Evolutionary conservation across 2,888 invertebrate genomes (phyloP), one percentile per base, ranked within the genome.

Genomic region (Apodemia hepburni): DNA sequence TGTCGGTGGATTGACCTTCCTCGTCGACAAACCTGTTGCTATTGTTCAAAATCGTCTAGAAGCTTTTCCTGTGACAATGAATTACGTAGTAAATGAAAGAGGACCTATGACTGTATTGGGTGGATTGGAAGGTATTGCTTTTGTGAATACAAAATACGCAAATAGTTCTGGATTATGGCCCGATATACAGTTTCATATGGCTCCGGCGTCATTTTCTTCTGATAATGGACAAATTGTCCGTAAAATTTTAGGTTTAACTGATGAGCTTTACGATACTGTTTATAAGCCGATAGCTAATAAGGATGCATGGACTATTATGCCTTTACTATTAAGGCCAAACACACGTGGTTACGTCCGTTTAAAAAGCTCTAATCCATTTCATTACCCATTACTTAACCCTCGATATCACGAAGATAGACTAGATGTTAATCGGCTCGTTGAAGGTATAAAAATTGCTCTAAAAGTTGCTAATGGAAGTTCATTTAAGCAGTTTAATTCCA

Each of bases 151-250:
- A 0, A 95, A 94, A 67, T 96, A 94, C 71, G 97, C 97, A 0
- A 97, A 97, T 74, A 88, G 92, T 60, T 94, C 95, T 2, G 93
- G 95, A 1, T 93, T 95, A 67, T 97, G 96, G 94, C 98, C 98
- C 0, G 98, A 98, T 73, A 95, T 98, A 58, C 97, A 98, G 74
- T 96, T 98, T 73, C 98, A 98, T 76, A 97, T 98, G 95, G 97
- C 97, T 2, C 97, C 98, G 0, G 97, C 98, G 0, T 96, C 96
- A 0, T 95, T 97, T 51, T 95, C 95, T 64, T 96, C 97, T 0
- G 97, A 97, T 75, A 95, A 94, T 63, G 95, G 96, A 0, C 93
- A 94, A 61, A 91, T 97, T 76, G 94, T 96, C 0, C 88, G 94
- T 79, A 94, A 97, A 87, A 95, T 97, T 33, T 82, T 97, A 35